Base-by-base conservation (phyloP, 1,140 invertebrate genomes). In the Radopholus similis region DNA sequence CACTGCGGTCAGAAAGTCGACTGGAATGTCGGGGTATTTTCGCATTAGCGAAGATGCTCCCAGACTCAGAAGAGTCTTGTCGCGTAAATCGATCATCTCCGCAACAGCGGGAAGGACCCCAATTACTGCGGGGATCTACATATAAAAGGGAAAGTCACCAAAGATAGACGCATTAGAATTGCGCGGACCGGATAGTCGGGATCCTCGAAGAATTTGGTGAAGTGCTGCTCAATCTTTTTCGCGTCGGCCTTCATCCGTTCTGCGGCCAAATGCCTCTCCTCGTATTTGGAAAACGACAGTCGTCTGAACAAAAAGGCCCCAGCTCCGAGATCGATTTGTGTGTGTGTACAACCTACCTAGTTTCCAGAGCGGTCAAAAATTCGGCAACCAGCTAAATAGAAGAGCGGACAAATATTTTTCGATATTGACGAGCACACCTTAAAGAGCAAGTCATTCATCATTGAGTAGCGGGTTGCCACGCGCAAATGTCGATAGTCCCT, bases 21-120 rank as follows among this genome's bases (percentile, higher is more conserved):
- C 37, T 35, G 68, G 74, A 54, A 76, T 56, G 35, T 76, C 74
- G 26, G 74, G 75, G 56, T 49, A 76, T 44, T 76, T 76, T 9
- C 74, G 58, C 38, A 77, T 75, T 30, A 76, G 68, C n/a, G 54
- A 18, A 15, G 47, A 64, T 2, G 56, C 57, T 55, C 77, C 74
- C 11, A 76, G 54, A 0, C 44, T 28, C n/a, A 76, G 18, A 5
- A 76, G 38, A 23, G 55, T 63, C 56, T 76, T 76, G 40, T 76
- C 74, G 9, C 62, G 42, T 35, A 76, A 55, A 60, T 75, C 63
- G 2, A 77, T n/a, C 8, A 76, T 57, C 40, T 76, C 74, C 26
- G 75, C 74, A 30, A 77, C 62, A 23, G 74, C 44, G 15, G 54
- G 53, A 28, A 76, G 40, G 4, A 77, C 69, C 26, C 40, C 32